Evolutionary conservation across 2,797 vertebrate species (phyloP), one percentile per base, ranked within the genome.

Genomic region (Lepus oiostolus): DNA sequence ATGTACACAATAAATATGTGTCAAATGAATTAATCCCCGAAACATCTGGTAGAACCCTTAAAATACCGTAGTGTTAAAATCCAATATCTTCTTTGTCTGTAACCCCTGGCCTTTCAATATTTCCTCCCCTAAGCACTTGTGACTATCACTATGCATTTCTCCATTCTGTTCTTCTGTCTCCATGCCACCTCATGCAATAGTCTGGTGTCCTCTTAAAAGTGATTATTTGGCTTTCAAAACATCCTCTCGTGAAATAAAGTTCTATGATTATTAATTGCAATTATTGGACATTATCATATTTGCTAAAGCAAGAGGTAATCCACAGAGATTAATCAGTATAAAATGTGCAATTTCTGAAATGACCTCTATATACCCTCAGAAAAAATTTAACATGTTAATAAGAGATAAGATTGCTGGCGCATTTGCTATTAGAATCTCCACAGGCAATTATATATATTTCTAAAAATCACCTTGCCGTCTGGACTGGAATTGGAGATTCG

Each of bases 151-250:
- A 5, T 32, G 3, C 58, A 54, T 35, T 70, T 65, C 85, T 86
- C n/a, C 71, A 14, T 38, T 85, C 60, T 47, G 30, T 4, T 76
- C 16, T 77, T 70, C 52, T 8, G 60, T 35, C 76, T 75, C 24
- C 16, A 0, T 68, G 72, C 67, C 50, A n/a, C n/a, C 77, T 47
- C 47, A 75, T 35, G 38, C 26, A 60, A 32, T 83, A 70, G 77
- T 47, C 30, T 70, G 28, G 16, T 14, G 10, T 65, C 62, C 83
- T 88, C 93, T 82, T 94, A 54, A 88, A 88, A 90, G 67, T 70
- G 54, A 86, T 86, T 85, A 97, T 97, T 97, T 96, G 96, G 96
- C 94, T 96, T 93, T 94, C 86, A 67, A 93, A 82, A 92, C 95
- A 95, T 94, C 96, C 98, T 98, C 70, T 94, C 60, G 21, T 81